A percentile compares a stretch with the other conserved stretches of the same genome.
phyloP scores from a whole-genome alignment of 2,113 vertebrate genomes.

The Amphiprion ocellaris region DNA sequence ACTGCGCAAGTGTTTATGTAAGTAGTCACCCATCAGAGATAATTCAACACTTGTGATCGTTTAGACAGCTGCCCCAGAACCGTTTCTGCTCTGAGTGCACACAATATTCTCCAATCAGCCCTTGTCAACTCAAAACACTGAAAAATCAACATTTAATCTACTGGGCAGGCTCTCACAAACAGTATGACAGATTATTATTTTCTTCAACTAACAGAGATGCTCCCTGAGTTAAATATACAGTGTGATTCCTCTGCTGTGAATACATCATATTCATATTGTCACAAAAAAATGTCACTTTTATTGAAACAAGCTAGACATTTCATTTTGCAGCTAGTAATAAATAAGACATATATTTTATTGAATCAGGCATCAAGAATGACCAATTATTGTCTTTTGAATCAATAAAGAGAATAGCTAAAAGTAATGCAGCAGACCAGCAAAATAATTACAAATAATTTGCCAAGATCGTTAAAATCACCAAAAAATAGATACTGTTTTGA shows the following conservation, averaged over 20 bases:
- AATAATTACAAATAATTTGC: too few species aligned
- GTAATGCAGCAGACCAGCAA: too few species aligned
- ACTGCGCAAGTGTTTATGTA: constrained; percentile 26
- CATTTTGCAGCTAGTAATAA: background rate
- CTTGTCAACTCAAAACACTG: constrained; percentile 18
- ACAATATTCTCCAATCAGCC: constrained; percentile 35
- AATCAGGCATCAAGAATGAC: too few species aligned
- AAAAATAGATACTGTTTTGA: too few species aligned
- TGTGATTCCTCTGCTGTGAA: background rate
- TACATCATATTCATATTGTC: too few species aligned
- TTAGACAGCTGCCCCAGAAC: constrained; percentile 39
- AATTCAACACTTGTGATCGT: constrained; percentile 46
- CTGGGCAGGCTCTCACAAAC: background rate
- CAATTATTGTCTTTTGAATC: too few species aligned
- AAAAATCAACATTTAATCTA: constrained; percentile 36
- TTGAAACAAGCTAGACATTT: background rate
- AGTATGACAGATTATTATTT: constrained; percentile 15
- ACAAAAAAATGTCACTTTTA: too few species aligned
- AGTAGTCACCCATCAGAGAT: constrained; percentile 34
- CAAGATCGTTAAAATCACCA: too few species aligned
- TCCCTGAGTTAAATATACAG: background rate
- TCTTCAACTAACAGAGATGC: background rate
- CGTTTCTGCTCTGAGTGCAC: constrained; percentile 25
- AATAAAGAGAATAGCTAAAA: too few species aligned
- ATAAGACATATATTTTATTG: background rate